Conservation (phyloP, 2,888 invertebrate genomes). For the Pterostichus niger region DNA sequence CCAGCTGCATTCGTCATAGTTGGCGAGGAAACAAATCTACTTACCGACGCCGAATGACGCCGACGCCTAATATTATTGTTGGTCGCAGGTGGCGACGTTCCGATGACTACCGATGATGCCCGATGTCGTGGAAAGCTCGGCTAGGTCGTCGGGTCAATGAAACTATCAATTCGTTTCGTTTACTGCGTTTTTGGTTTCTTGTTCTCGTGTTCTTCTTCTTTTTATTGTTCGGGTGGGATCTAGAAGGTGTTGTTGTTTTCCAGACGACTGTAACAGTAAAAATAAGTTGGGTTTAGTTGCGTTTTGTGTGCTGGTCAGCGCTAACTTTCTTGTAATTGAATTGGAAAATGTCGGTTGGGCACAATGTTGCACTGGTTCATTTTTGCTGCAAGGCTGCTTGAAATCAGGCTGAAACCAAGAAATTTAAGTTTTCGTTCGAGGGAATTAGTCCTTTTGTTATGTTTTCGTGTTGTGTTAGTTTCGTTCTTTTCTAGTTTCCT, state of each 20-base stretch:
- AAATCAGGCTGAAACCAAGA: background rate
- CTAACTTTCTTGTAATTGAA: slow-evolving; percentile 44
- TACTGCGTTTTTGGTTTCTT: slow-evolving; percentile 54
- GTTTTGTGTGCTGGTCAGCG: slow-evolving; percentile 46
- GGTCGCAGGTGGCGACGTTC: slow-evolving; percentile 52
- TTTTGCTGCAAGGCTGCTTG: background rate
- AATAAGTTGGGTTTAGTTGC: slow-evolving; percentile 50
- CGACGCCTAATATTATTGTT: slow-evolving; percentile 54
- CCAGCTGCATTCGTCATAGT: slow-evolving; percentile 46
- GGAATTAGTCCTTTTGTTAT: background rate
- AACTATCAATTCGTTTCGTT: slow-evolving; percentile 56
- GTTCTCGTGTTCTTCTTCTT: slow-evolving; percentile 44
- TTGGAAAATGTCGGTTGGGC: slow-evolving; percentile 13
- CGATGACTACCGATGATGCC: slow-evolving; percentile 27
- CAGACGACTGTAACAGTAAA: slow-evolving; percentile 49
- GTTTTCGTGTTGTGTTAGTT: background rate
- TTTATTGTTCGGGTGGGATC: slow-evolving; percentile 54
- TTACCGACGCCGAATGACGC: slow-evolving; percentile 4
- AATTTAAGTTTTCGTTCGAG: background rate
- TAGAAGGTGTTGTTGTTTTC: slow-evolving; percentile 49
- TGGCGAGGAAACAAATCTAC: slow-evolving; percentile 46
- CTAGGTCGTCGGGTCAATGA: slow-evolving; percentile 52
- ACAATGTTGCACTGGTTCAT: slow-evolving; percentile 2
- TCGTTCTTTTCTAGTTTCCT: background rate
- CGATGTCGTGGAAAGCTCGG: slow-evolving; percentile 34